A percentile compares a stretch with the other conserved stretches of the same genome.
These are phyloP conservation scores for Agapornis roseicollis DNA, from an alignment of 2,113 vertebrate genomes.

Conservation along the genomic window DNA sequence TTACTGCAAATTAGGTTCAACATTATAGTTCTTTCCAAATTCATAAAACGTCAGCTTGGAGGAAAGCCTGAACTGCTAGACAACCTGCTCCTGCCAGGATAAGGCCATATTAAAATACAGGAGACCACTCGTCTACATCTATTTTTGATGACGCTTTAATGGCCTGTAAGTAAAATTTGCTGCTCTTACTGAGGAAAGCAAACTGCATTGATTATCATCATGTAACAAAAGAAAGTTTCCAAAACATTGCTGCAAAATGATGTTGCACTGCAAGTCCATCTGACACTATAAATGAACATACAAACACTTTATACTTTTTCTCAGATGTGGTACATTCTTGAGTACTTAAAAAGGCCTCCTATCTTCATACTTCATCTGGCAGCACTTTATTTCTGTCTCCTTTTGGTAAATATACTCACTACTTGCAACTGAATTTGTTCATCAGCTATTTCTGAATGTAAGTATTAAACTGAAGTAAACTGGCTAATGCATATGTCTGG, in stretches of 20 bases:
- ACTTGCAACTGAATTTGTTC: not conserved
- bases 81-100: constrained; percentile 44
- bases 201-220: not conserved
- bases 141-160: constrained; percentile 71
- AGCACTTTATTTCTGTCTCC: not conserved
- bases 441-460: not conserved
- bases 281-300: not conserved
- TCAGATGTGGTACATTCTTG: not conserved
- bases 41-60: constrained; percentile 6
- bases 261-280: not conserved
- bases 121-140: constrained; percentile 59
- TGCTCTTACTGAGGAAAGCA: constrained; percentile 41
- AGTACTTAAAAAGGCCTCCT: not conserved
- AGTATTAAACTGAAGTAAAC: not conserved
- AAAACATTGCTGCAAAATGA: not conserved
- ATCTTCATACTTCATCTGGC: not conserved
- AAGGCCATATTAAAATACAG: constrained; percentile 17
- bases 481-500: not conserved
- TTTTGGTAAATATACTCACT: not conserved
- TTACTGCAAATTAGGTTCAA: not conserved
- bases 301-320: not conserved
- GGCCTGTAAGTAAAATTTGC: constrained; percentile 55
- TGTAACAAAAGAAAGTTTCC: not conserved
- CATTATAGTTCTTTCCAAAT: not conserved
- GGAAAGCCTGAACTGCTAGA: constrained; percentile 33